These are phyloP conservation scores for Oncorhynchus kisutch DNA, from an alignment of 2,113 vertebrate species.

Conservation along the genomic window DNA sequence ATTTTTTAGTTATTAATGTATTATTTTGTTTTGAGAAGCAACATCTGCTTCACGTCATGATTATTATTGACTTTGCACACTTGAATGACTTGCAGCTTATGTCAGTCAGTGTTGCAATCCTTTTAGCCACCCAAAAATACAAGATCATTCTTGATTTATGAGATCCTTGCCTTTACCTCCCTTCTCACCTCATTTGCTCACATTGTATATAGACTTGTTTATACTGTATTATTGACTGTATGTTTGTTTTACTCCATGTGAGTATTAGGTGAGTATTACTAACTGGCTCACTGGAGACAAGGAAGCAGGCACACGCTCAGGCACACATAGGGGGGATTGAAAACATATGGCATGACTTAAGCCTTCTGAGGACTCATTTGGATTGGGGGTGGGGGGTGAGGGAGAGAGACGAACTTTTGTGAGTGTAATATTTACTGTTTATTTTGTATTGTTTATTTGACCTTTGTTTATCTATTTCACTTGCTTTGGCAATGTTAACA, in stretches of 20 bases:
- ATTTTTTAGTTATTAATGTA: neutral
- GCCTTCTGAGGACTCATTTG: constrained; percentile 49
- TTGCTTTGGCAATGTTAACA: too few species aligned
- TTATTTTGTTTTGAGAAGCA: neutral
- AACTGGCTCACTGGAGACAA: constrained; percentile 4
- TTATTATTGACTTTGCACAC: constrained; percentile 5
- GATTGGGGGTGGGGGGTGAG: constrained; percentile 25
- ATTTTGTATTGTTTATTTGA: too few species aligned
- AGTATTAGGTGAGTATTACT: constrained; percentile 42
- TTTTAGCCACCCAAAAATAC: neutral
- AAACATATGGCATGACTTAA: constrained; percentile 74
- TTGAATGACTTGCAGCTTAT: constrained; percentile 45
- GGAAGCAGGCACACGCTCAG: constrained; percentile 39
- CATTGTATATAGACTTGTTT: too few species aligned
- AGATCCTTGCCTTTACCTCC: too few species aligned
- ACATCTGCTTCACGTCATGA: neutral
- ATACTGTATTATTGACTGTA: too few species aligned
- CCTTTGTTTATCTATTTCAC: too few species aligned
- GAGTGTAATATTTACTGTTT: too few species aligned
- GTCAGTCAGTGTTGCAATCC: constrained; percentile 35
- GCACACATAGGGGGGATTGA: constrained; percentile 58
- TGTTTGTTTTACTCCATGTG: too few species aligned
- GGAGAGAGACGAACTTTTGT: constrained; percentile 17
- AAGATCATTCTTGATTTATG: constrained; percentile 15
- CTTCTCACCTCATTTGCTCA: too few species aligned